Evolutionary conservation across 1,140 invertebrate species (phyloP).

Genomic region (Dendrolimus punctatus): DNA sequence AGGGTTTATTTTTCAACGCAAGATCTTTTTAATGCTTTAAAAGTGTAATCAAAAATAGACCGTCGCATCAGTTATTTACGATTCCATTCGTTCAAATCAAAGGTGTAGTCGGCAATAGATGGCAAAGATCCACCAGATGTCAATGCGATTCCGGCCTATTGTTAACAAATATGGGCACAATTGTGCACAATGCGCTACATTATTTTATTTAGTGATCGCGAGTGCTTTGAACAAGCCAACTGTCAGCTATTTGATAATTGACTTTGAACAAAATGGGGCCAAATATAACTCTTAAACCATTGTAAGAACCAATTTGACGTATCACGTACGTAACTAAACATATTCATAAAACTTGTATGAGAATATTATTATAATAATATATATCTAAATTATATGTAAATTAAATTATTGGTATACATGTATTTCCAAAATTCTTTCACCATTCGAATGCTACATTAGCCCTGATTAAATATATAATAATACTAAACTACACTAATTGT

Average conservation of each 20-base stretch:
- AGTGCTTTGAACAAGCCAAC: slow-evolving; percentile 30
- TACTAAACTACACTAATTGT: no score
- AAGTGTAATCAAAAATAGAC: slow-evolving; percentile 3
- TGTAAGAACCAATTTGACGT: no score
- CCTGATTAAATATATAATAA: no score
- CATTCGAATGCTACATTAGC: no score
- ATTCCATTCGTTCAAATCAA: neutral
- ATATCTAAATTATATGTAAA: no score
- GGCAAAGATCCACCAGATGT: slow-evolving; percentile 32
- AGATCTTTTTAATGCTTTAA: no score
- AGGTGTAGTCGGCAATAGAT: neutral
- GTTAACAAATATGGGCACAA: slow-evolving; percentile 62
- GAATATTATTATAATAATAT: no score
- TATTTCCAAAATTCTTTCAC: no score
- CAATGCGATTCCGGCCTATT: slow-evolving; percentile 42
- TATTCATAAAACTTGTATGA: no score
- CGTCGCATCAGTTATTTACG: neutral
- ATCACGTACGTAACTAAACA: no score
- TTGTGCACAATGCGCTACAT: slow-evolving; percentile 49
- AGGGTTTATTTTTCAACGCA: no score
- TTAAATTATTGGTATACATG: no score
- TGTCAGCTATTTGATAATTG: slow-evolving; percentile 57
- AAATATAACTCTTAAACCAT: slow-evolving; percentile 15
- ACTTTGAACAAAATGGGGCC: slow-evolving; percentile 19
- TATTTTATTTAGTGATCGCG: slow-evolving; percentile 50